Base-by-base conservation (phyloP, 2,797 vertebrate genomes). In the Pteronotus mesoamericanus region DNA sequence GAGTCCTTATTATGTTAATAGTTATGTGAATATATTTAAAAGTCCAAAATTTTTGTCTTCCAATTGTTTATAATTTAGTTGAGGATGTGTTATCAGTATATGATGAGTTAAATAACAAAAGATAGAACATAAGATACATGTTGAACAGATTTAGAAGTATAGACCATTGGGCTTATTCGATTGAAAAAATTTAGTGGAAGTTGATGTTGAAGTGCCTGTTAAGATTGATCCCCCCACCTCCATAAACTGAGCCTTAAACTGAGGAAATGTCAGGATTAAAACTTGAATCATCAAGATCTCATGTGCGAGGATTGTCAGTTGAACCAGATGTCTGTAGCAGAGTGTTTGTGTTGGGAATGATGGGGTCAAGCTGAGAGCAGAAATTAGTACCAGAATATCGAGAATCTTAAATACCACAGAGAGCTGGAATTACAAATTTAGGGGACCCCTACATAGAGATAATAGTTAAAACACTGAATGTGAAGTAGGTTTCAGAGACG, bases 371-470 rank as follows among this genome's bases (percentile, higher is more conserved):
- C 92, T 94, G 83, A 89, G 48, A 92, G 78, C 39, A 83, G 55
- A 92, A 55, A 75, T 61, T 88, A 69, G 72, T 88, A 51, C 5
- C 22, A 94, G 57, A 64, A 78, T 84, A 89, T 59, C 34, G 29
- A 19, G 46, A 94, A 12, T 89, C 68, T 64, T 94, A 75, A 87
- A 59, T 85, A 64, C 21, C 12, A 86, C 44, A 79, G 61, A 55
- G 75, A 92, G 26, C 37, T 91, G 34, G 51, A 82, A 66, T 89
- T 82, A 83, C 32, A 75, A 82, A 90, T 87, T 90, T 93, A 77
- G 18, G n/a, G 91, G 26, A 34, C 46, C 6, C n/a, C 19, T 34
- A 16, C 42, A 14, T 75, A 14, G 44, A 85, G 32, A 68, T 61
- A 72, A 51, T 68, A 80, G 84, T 90, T 85, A 85, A 91, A 89